A percentile compares a stretch with the other conserved stretches of the same genome.
These are phyloP conservation scores for Dastarcus helophoroides DNA, from an alignment of 2,888 invertebrate genomes.

Conservation along the genomic window DNA sequence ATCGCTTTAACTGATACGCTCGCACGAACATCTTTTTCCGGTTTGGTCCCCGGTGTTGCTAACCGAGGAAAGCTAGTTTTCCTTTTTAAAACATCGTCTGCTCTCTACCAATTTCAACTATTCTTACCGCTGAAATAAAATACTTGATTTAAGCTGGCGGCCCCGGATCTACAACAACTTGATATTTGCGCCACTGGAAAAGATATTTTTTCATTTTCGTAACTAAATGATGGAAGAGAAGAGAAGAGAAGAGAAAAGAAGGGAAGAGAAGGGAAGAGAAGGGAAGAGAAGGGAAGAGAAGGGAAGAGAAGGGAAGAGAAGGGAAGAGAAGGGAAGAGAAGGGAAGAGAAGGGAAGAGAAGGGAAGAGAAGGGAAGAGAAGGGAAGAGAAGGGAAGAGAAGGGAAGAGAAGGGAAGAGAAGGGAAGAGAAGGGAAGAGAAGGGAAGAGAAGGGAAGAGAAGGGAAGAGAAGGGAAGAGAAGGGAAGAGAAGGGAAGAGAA, in stretches of 20 bases:
- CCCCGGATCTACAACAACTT: no score
- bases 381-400: constrained; percentile 2
- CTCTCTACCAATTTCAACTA: no score
- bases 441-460: constrained; percentile 2
- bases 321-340: constrained; percentile 2
- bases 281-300: constrained; percentile 2
- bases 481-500: constrained; percentile 2
- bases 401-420: constrained; percentile 2
- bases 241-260: constrained; percentile 2
- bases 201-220: no score
- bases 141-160: no score
- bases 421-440: constrained; percentile 2
- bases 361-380: constrained; percentile 2
- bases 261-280: constrained; percentile 2
- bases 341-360: constrained; percentile 2
- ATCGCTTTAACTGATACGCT: no score
- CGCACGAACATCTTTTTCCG: no score
- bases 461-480: constrained; percentile 2
- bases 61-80: no score
- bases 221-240: no score
- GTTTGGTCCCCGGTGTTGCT: no score
- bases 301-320: constrained; percentile 2
- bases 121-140: no score
- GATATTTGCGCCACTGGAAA: no score
- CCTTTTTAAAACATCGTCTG: no score